Base-by-base conservation (phyloP, 2,888 invertebrate genomes). In the Polymixis lichenea region DNA sequence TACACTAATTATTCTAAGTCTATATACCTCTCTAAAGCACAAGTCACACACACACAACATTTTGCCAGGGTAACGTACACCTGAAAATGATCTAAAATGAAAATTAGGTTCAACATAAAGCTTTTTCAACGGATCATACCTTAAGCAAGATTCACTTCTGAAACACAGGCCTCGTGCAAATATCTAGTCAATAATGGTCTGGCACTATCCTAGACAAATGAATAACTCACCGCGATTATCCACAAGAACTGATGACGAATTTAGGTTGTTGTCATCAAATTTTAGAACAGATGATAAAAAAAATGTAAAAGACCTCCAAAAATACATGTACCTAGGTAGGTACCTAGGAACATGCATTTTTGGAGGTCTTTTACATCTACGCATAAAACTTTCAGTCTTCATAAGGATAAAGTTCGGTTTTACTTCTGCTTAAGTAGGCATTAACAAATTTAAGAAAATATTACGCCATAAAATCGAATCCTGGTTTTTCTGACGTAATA, bases 171-270 rank as follows among this genome's bases (percentile, higher is more conserved):
- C 15, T 61, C 11, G 19, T 32, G 61, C 22, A 32, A n/a, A 38
- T n/a, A 62, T 17, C 38, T 38, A 17, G 7, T 13, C 5, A 62
- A 62, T 17, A n/a, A 17, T 38, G 38, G n/a, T 17, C n/a, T 38
- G 62, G 38, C 38, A 38, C n/a, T 9, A 62, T 43, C n/a, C n/a
- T 62, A 62, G n/a, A 62, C n/a, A 43, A 64, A 64, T 38, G 38
- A 38, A 38, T 8, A 43, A 43, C 38, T n/a, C 19, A 19, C 43
- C 19, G 64, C 13, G 19, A 25, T 46, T 25, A 64, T 46, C 19
- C n/a, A 25, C 43, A 64, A 25, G 25, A 43, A 64, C 25, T 19
- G 3, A 43, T 19, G n/a, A 43, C 46, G 13, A 46, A 28, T 22
- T 9, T 49, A 3, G 19, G 25, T 19, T 43, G 11, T 7, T 19